Base-by-base conservation (phyloP, 2,113 vertebrate genomes). In the Mesocricetus auratus region DNA sequence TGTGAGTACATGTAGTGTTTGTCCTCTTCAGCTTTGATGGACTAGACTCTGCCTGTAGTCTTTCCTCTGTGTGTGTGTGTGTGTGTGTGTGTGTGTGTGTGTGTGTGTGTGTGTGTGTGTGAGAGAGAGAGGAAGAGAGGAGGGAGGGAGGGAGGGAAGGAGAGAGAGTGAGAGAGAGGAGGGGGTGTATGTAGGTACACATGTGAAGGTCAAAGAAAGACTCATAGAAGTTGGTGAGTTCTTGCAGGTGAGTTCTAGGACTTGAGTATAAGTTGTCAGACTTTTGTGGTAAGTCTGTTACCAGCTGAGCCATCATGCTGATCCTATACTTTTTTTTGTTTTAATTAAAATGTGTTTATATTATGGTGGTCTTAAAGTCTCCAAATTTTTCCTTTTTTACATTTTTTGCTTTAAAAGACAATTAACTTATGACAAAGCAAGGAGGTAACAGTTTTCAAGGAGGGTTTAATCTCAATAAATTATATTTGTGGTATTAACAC, bases 371-470 rank as follows among this genome's bases (percentile, higher is more conserved):
- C 78, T 82, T 96, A 90, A 92, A 82, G 17, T 66, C 71, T 60
- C 94, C 36, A 31, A 96, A 95, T 47, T 47, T 47, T 47, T 47
- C 33, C 87, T 42, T 60, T 81, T 92, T 82, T 81, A 83, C 74
- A 45, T 64, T 95, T 95, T 96, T 94, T 79, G 4, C 21, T 74
- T 95, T 95, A 42, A 21, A 31, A 5, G 8, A 69, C 77, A 95
- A n/a, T 92, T 86, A 73, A 90, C 68, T 66, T 86, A 87, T 91
- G 68, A 42, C 47, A 74, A 91, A 62, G 69, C n/a, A 87, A 58
- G 73, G 60, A 89, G 66, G 45, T n/a, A 64, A 78, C 53, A 86
- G 69, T 92, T 95, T 85, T 78, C n/a, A 78, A 74, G 21, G 85
- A 71, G 83, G 64, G 60, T 82, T 92, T 58, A 90, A 1, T 90